These are phyloP conservation scores for Empis stercorea DNA, from an alignment of 2,888 invertebrate genomes.

Conservation along the genomic window DNA sequence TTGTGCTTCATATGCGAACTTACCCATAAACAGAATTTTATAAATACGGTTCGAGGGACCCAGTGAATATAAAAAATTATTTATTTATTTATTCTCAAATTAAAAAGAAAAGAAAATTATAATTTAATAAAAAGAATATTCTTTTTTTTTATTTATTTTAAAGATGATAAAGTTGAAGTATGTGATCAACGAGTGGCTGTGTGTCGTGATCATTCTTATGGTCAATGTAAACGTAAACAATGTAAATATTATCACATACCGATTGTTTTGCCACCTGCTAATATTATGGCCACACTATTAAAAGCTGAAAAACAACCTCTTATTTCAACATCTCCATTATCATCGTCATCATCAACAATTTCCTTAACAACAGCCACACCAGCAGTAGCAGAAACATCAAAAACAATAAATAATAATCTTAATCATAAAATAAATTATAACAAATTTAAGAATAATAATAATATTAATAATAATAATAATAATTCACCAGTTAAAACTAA, in stretches of 20 bases:
- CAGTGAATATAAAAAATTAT: too few species aligned
- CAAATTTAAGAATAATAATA: background rate
- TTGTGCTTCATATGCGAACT: too few species aligned
- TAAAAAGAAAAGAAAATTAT: too few species aligned
- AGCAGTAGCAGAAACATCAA: conserved; percentile 7
- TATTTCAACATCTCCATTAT: background rate
- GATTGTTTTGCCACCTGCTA: conserved; percentile 74
- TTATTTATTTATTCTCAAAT: too few species aligned
- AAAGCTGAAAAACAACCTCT: conserved; percentile 26
- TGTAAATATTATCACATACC: conserved; percentile 98
- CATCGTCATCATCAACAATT: conserved; percentile 16
- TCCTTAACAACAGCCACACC: conserved; percentile 9
- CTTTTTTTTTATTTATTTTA: conserved; percentile 26
- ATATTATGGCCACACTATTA: conserved; percentile 51
- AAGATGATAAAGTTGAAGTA: conserved; percentile 91
- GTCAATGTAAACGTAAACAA: conserved; percentile 81
- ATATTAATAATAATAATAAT: background rate
- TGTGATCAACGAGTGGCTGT: conserved; percentile 91
- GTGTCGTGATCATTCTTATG: conserved; percentile 90
- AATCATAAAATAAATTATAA: background rate
- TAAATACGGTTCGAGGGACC: too few species aligned
- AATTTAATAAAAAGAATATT: too few species aligned
- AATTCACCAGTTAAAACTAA: background rate
- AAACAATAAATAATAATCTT: conserved; percentile 15
- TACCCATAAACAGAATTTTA: too few species aligned